Conservation (phyloP, 2,888 invertebrate genomes). For the Xestia rhomboidea region DNA sequence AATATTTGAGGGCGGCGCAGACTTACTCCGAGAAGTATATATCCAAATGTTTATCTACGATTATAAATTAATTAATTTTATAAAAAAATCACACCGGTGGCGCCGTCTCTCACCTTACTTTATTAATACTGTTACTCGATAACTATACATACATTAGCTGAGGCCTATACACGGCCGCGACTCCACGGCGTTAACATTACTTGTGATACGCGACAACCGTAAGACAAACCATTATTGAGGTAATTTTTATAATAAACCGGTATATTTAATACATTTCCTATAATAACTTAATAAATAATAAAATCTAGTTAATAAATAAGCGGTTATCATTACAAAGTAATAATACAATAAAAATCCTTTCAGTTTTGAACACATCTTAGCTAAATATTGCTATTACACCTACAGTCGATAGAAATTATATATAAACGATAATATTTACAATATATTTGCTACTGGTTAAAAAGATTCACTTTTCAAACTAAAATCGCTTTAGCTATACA, state of each 20-base stretch:
- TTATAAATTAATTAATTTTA: constrained; percentile 69
- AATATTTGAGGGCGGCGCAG: constrained; percentile 50
- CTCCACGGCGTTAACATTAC: constrained; percentile 49
- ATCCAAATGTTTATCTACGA: constrained; percentile 66
- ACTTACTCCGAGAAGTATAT: constrained; percentile 63
- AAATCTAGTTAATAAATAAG: constrained; percentile 86
- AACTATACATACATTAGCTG: constrained; percentile 69
- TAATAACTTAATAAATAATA: constrained; percentile 86
- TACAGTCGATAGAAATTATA: constrained; percentile 83
- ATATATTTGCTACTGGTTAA: constrained; percentile 80
- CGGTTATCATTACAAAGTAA: constrained; percentile 81
- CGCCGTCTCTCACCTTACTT: constrained; percentile 74
- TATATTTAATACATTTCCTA: constrained; percentile 74
- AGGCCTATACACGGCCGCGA: constrained; percentile 34
- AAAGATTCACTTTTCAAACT: constrained; percentile 74
- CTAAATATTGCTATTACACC: constrained; percentile 87
- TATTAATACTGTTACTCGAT: constrained; percentile 82
- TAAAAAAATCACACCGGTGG: constrained; percentile 73
- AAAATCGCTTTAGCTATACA: constrained; percentile 81
- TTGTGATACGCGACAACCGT: constrained; percentile 72
- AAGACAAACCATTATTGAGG: constrained; percentile 76
- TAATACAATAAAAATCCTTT: constrained; percentile 81
- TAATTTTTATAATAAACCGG: constrained; percentile 79
- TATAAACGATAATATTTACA: constrained; percentile 84
- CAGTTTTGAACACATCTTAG: constrained; percentile 89